Evolutionary conservation across 2,797 vertebrate genomes (phyloP), one percentile per base, ranked within the genome.

Genomic region (Anisognathus igniventris): DNA sequence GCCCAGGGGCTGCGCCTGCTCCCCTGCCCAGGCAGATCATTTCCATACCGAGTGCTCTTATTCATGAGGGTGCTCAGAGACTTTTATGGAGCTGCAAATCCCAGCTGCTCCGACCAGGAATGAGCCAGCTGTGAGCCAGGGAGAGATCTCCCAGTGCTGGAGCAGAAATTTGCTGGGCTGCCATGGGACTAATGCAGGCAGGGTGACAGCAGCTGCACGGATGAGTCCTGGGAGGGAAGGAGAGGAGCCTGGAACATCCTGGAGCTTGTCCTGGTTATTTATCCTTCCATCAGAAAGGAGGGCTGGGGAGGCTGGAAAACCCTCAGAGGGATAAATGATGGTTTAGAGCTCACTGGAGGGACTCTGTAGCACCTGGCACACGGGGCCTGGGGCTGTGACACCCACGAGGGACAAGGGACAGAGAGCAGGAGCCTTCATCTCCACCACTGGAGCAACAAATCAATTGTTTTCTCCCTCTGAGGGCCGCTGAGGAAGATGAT

Each of bases 21-120:
- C n/a, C 40, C 70, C 83, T 88, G 54, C 51, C 19, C 48, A 8
- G 58, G 25, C 35, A 56, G 39, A 92, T 64, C 33, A 42, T 82
- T 79, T 76, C 94, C 84, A 85, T 50, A 14, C 60, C 3, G n/a
- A 86, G 58, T 9, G 51, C 61, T 56, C 51, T 10, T 79, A 87
- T 91, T 92, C 91, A 60, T 33, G 31, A 79, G 37, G 83, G 53
- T 88, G 86, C 86, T 73, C 67, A 30, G 77, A 81, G 70, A 24
- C n/a, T 66, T 81, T 51, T 33, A 51, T n/a, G 79, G 84, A 76
- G 78, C 91, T 79, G 64, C 81, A 91, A 53, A 92, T 82, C 84
- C 56, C 95, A 79, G 91, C 86, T 91, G 93, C 88, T 92, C n/a
- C 77, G 22, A 30, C 2, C 48, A 8, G 71, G 56, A 78, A 66